Conservation (phyloP, 2,888 invertebrate species). For the Pseudococcus jackbeardsleyi region DNA sequence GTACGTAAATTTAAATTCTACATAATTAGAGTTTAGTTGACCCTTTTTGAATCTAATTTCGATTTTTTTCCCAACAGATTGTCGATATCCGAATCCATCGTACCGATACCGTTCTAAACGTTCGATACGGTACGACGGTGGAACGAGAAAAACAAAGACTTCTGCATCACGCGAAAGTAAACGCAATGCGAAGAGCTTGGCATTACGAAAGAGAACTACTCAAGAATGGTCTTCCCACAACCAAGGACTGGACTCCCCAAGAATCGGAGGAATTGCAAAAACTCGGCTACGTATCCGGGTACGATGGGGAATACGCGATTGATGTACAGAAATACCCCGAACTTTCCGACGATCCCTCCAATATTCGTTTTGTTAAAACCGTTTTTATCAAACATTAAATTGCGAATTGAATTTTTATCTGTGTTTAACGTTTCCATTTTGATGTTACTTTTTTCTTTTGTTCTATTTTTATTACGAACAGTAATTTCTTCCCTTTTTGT, state of each 20-base stretch:
- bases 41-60: not conserved
- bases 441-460: constrained; percentile 62
- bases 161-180: constrained; percentile 89
- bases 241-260: constrained; percentile 85
- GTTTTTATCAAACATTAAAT: constrained; percentile 60
- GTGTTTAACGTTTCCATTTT: constrained; percentile 64
- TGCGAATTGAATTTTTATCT: constrained; percentile 31
- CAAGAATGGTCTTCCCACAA: constrained; percentile 72
- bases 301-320: constrained; percentile 92
- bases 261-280: constrained; percentile 92
- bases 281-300: constrained; percentile 85
- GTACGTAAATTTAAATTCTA: too few species aligned
- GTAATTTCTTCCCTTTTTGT: constrained; percentile 62
- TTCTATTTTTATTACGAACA: constrained; percentile 46
- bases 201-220: constrained; percentile 89
- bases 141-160: constrained; percentile 91
- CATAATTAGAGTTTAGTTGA: too few species aligned
- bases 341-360: constrained; percentile 95
- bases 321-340: constrained; percentile 92
- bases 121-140: constrained; percentile 93
- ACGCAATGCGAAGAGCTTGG: constrained; percentile 93
- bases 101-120: constrained; percentile 88
- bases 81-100: constrained; percentile 93
- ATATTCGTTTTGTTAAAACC: constrained; percentile 87
- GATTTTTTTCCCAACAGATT: constrained; percentile 66